Base-by-base conservation (phyloP, 2,797 vertebrate species). In the Peromyscus melanophrys region DNA sequence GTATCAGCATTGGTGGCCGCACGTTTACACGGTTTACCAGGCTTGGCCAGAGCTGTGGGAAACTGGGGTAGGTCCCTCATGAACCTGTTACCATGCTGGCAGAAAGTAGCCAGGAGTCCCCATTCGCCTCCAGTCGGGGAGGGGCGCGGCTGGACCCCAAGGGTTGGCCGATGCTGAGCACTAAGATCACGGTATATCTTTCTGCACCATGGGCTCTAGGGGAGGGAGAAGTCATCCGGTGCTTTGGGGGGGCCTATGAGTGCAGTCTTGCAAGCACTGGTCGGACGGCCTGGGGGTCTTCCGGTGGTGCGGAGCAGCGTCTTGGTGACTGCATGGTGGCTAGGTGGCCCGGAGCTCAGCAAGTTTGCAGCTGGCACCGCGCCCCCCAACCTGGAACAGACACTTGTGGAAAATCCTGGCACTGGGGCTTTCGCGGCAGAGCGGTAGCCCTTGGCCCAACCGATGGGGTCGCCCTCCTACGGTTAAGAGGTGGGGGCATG, bases 381-480 rank as follows among this genome's bases (percentile, higher is more conserved):
- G 84, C 85, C 92, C 88, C 93, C 77, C n/a, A 2, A 89, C 49
- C 93, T 78, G 85, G 73, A 94, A 95, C 94, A 86, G 96, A 97
- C 98, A 98, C 98, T 98, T 98, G 98, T 98, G 95, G 97, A 89
- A 97, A 97, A 97, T 94, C 93, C 86, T 71, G 1, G 67, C n/a
- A n/a, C 92, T 3, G 71, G 67, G 92, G 96, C 31, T 88, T 67
- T 52, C 12, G 31, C 46, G 1, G 59, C 87, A 1, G 81, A 93
- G 71, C 57, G 10, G 14, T 3, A 82, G 80, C 88, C 76, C 86
- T 23, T n/a, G 27, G 73, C 90, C 88, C 96, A 90, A 76, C 96
- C 84, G 76, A 29, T 75, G 89, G 82, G 85, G 59, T 89, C 40
- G 34, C 61, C 85, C 84, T 89, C 43, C 61, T 49, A 89, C 17